Conservation (phyloP, 2,113 vertebrate species). For the Oreocharis arfaki region DNA sequence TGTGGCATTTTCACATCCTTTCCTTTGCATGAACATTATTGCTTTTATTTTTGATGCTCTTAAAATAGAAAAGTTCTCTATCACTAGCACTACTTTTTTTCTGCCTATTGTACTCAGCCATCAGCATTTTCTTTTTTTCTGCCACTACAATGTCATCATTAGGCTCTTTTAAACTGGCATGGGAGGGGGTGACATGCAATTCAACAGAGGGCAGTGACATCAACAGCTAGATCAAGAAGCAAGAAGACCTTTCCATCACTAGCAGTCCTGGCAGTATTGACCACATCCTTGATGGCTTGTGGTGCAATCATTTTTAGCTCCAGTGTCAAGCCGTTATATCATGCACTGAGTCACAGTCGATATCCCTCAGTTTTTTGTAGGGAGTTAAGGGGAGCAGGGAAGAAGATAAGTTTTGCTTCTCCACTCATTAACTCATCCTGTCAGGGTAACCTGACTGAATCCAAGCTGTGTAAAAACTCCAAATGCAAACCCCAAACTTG, state of each 20-base stretch:
- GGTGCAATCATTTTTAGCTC: not conserved
- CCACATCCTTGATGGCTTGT: not conserved
- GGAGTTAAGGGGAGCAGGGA: not conserved
- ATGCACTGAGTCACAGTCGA: rapidly evolving
- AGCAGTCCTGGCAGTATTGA: not conserved
- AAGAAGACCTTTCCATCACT: not conserved
- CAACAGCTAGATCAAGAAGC: not conserved
- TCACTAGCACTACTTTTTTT: not conserved
- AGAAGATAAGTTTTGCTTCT: not conserved
- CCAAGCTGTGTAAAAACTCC: not conserved
- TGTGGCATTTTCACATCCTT: not conserved
- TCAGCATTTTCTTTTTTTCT: not conserved
- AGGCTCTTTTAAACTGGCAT: not conserved
- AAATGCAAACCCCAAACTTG: not conserved
- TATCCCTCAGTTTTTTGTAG: not conserved
- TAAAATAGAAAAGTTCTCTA: not conserved
- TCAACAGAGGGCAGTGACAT: not conserved
- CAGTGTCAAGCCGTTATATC: not conserved
- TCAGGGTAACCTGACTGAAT: not conserved
- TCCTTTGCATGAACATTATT: not conserved
- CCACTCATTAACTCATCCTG: not conserved
- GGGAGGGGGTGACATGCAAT: not conserved
- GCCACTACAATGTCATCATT: not conserved
- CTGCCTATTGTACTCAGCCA: not conserved
- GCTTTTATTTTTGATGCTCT: not conserved